Percentiles rank a stretch among this genome's conserved stretches.
Conservation (phyloP, 2,888 invertebrate species). For the Ctena decussata region DNA sequence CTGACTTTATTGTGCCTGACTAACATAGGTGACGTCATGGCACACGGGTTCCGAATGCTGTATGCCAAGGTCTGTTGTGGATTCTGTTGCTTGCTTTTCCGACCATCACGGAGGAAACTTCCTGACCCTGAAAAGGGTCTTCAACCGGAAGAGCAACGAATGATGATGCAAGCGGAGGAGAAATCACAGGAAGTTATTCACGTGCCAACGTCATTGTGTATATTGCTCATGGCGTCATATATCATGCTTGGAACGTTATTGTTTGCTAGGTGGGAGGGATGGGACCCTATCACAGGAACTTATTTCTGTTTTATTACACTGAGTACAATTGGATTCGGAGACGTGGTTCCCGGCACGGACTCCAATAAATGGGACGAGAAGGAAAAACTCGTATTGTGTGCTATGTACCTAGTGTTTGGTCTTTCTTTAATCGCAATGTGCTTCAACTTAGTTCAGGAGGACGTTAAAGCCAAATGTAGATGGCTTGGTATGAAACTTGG, state of each 20-base stretch:
- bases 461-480: constrained; percentile 86
- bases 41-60: constrained; percentile 88
- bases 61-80: constrained; percentile 88
- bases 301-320: constrained; percentile 87
- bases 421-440: constrained; percentile 88
- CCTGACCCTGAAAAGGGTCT: constrained; percentile 79
- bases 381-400: constrained; percentile 85
- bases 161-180: constrained; percentile 72
- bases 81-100: constrained; percentile 80
- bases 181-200: constrained; percentile 82
- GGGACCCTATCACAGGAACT: constrained; percentile 83
- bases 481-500: constrained; percentile 86
- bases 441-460: constrained; percentile 87
- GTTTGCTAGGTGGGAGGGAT: constrained; percentile 85
- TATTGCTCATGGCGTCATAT: constrained; percentile 84
- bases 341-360: constrained; percentile 82
- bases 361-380: constrained; percentile 78
- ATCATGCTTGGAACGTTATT: constrained; percentile 85
- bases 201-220: constrained; percentile 86
- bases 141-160: constrained; percentile 43
- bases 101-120: constrained; percentile 70
- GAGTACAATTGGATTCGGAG: constrained; percentile 86
- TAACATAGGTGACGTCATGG: constrained; percentile 86
- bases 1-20: constrained; percentile 85
- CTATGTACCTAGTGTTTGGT: constrained; percentile 87